phyloP scores from a whole-genome alignment of 2,797 vertebrate species.

The Adelosebastes latens region DNA sequence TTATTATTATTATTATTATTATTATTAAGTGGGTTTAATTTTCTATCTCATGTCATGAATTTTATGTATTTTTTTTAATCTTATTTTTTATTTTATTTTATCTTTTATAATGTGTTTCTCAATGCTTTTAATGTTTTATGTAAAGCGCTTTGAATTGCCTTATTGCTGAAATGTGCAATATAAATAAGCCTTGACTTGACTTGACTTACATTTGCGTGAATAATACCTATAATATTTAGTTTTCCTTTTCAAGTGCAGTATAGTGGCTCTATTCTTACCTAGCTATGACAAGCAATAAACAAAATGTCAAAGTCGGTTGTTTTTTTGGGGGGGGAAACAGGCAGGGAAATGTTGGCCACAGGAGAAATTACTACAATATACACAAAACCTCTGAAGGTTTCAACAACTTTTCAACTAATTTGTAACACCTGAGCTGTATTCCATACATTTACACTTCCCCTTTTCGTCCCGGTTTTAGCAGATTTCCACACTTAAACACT shows the following conservation, averaged over 20 bases:
- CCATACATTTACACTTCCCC: constrained; percentile 38
- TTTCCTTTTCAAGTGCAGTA: neutral
- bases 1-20: no score
- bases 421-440: constrained; percentile 39
- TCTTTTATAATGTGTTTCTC: no score
- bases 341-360: neutral
- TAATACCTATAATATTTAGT: neutral
- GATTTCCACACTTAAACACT: constrained; percentile 67
- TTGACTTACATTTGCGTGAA: neutral
- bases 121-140: no score
- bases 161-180: no score
- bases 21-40: no score
- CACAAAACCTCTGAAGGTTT: constrained; percentile 35
- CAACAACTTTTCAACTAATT: constrained; percentile 38
- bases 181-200: no score
- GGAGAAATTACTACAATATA: constrained; percentile 28
- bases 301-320: neutral
- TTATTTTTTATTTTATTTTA: no score
- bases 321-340: neutral
- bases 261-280: neutral
- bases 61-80: no score
- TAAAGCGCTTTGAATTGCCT: no score
- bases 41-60: no score
- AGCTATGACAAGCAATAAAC: neutral
- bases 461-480: constrained; percentile 40